Conservation (phyloP, 2,113 vertebrate genomes). For the Sander lucioperca region DNA sequence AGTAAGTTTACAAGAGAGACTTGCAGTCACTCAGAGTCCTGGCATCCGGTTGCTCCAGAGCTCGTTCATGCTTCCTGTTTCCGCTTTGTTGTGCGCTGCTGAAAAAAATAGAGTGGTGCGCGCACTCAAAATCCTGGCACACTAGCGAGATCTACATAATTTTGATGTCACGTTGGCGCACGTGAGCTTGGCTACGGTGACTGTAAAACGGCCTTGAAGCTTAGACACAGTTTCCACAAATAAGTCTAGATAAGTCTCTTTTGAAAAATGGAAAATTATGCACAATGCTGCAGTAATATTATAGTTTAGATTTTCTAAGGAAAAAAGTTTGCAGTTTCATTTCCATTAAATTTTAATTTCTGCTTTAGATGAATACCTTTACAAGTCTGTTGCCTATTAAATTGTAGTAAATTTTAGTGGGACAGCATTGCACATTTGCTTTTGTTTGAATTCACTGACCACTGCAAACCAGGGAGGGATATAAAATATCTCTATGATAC, state of each 20-base stretch:
- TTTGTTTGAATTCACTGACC: constrained; percentile 13
- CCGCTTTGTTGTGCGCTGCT: too few relatives aligned
- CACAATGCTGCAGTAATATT: not conserved
- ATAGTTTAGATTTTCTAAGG: not conserved
- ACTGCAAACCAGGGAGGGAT: not conserved
- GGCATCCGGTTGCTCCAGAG: too few relatives aligned
- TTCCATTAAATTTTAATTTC: not conserved
- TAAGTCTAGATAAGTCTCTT: not conserved
- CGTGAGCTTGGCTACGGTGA: too few relatives aligned
- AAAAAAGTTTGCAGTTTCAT: not conserved
- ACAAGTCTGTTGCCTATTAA: not conserved
- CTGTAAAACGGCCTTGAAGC: too few relatives aligned
- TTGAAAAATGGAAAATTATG: not conserved
- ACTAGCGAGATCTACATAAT: too few relatives aligned
- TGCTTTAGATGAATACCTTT: not conserved
- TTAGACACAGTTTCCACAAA: not conserved
- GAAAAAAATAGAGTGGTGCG: too few relatives aligned
- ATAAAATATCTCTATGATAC: not conserved
- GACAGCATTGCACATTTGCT: not conserved
- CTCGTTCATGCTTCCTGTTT: too few relatives aligned
- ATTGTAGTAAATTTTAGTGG: not conserved
- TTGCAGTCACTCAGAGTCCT: too few relatives aligned
- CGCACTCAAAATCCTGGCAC: too few relatives aligned
- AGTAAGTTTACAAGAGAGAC: too few relatives aligned
- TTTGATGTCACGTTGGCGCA: too few relatives aligned